phyloP scores from a whole-genome alignment of 2,888 invertebrate genomes.

The Pedicia rivosa region DNA sequence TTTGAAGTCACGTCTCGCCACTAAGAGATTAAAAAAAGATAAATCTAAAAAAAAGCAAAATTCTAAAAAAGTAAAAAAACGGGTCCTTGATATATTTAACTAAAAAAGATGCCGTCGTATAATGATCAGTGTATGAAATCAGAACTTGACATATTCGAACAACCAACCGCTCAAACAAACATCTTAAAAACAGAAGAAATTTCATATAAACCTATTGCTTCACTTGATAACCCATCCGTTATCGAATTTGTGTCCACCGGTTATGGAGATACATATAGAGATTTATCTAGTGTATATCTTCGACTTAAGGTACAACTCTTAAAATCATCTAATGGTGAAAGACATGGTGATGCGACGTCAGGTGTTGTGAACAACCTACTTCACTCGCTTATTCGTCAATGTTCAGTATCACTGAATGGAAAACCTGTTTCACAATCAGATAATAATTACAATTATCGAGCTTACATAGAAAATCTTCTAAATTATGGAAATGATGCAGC shows the following conservation, averaged over 20 bases:
- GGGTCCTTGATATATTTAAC: too few species aligned
- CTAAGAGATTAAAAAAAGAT: too few species aligned
- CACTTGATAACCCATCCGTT: background rate
- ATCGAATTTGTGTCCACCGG: constrained; percentile 6
- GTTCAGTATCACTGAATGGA: constrained; percentile 6
- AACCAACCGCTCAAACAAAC: background rate
- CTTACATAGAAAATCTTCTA: constrained; percentile 5
- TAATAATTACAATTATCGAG: constrained; percentile 5
- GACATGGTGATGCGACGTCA: too few species aligned
- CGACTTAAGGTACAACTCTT: background rate
- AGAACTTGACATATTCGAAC: background rate
- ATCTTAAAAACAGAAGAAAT: constrained; percentile 1
- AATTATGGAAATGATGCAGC: constrained; percentile 7
- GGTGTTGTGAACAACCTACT: constrained; percentile 5
- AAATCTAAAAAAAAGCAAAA: too few species aligned
- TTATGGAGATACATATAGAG: constrained; percentile 5
- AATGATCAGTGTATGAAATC: constrained; percentile 5
- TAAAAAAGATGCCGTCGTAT: too few species aligned
- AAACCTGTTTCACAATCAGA: constrained; percentile 6
- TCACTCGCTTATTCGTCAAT: constrained; percentile 6
- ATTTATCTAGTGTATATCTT: constrained; percentile 3
- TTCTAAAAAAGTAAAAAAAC: too few species aligned
- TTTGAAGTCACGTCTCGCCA: too few species aligned
- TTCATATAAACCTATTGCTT: background rate
- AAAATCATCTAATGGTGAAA: too few species aligned